Conservation (phyloP, 2,888 invertebrate species). For the Apotomis betuletana region DNA sequence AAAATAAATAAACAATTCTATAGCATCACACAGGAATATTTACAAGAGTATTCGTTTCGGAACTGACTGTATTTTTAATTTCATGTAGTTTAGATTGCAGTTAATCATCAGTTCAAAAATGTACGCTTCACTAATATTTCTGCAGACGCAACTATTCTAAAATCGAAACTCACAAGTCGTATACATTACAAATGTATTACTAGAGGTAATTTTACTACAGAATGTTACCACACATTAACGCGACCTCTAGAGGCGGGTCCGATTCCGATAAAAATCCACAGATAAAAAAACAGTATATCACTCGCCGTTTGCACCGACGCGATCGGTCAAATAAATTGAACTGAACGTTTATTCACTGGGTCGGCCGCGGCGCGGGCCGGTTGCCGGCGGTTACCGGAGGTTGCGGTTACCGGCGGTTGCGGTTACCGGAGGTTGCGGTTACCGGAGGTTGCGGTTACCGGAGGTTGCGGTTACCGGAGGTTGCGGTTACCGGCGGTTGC, state of each 20-base stretch:
- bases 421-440: slow-evolving; percentile 44
- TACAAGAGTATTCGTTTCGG: slow-evolving; percentile 17
- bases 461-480: too few relatives aligned
- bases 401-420: slow-evolving; percentile 12
- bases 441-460: too few relatives aligned
- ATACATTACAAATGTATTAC: slow-evolving; percentile 38
- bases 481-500: slow-evolving; percentile 11
- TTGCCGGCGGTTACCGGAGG: slow-evolving; percentile 33
- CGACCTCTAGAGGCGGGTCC: slow-evolving; percentile 9
- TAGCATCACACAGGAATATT: slow-evolving; percentile 17
- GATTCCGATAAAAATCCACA: slow-evolving; percentile 28
- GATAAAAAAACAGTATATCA: slow-evolving; percentile 35
- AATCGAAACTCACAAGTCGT: slow-evolving; percentile 27
- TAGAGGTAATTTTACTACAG: slow-evolving; percentile 39
- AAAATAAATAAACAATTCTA: slow-evolving; percentile 35
- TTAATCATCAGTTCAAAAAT: too few relatives aligned
- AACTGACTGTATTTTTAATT: slow-evolving; percentile 4
- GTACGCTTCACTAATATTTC: slow-evolving; percentile 16
- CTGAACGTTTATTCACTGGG: slow-evolving; percentile 25
- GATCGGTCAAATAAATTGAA: slow-evolving; percentile 34
- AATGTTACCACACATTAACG: slow-evolving; percentile 36
- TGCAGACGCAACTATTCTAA: slow-evolving; percentile 4
- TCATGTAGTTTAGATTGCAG: background rate
- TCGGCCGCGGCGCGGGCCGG: slow-evolving; percentile 43
- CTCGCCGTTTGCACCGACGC: slow-evolving; percentile 39